Evolutionary conservation across 2,113 vertebrate species (phyloP), one percentile per base, ranked within the genome.

Genomic region (Manacus vitellinus): DNA sequence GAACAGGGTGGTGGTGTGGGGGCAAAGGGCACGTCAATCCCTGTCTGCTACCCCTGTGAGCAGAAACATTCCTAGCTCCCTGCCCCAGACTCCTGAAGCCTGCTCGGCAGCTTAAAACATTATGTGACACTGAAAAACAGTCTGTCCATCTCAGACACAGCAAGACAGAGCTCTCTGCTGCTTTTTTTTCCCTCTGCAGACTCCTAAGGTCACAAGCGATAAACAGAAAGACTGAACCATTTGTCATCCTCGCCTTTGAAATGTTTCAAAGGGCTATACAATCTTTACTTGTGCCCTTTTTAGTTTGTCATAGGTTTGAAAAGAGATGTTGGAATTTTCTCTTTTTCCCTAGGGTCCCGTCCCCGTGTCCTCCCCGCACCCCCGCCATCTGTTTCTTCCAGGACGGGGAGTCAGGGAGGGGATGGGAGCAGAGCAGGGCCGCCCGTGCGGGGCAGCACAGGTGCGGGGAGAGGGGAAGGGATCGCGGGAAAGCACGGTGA

Each of bases 41-140:
- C n/a, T n/a, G 21, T 15, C 49, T 28, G 68, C 59, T 46, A 46
- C 23, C 49, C 75, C 6, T 0, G 0, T 20, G 30, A 54, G 43
- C 35, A 66, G 25, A 51, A 79, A 46, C 35, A 20, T 7, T 8
- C 51, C 43, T 25, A 3, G 0, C 19, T 10, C 21, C 56, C 28
- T 2, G 3, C 1, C 10, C 28, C 31, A 14, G 6, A 12, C 56
- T 71, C 39, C 51, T 0, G 0, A 66, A 66, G n/a, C 2, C 7
- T 2, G 0, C 49, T 51, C 27, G 12, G 66, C 15, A 27, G 46
- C 41, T 74, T 24, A 12, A 9, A 43, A 17, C 0, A 9, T 27
- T 20, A 7, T 0, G 11, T 5, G 41, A 15, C 2, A 0, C 4
- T 5, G 39, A 20, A 46, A 75, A 62, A 4, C 9, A 35, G 20